These are phyloP conservation scores for Petromus typicus DNA, from an alignment of 2,113 vertebrate genomes.

Conservation along the genomic window DNA sequence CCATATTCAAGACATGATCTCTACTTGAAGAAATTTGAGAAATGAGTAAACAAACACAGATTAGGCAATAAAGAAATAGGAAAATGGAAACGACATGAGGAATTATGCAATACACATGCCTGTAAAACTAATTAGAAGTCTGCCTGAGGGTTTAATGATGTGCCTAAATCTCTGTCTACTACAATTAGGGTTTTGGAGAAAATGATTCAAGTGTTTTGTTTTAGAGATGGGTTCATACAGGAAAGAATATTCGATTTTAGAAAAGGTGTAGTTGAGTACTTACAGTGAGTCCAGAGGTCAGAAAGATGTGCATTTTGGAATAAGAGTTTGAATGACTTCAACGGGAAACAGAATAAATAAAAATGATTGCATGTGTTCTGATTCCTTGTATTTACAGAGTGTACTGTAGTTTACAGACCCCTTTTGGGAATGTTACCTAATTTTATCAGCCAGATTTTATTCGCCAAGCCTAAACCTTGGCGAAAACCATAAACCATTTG, in stretches of 20 bases:
- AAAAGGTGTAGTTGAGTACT: neutral
- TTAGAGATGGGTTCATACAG: neutral
- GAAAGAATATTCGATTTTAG: slow-evolving; percentile 13
- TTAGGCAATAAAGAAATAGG: neutral
- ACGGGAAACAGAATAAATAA: neutral
- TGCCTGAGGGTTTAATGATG: neutral
- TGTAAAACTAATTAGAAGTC: slow-evolving; percentile 63
- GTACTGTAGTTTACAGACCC: neutral
- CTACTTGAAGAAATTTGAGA: neutral
- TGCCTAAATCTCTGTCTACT: slow-evolving; percentile 44
- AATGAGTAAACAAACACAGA: slow-evolving; percentile 47
- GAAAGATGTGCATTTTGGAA: slow-evolving; percentile 25
- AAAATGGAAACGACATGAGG: slow-evolving; percentile 27
- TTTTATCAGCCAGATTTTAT: neutral
- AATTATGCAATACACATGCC: neutral
- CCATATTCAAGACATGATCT: neutral
- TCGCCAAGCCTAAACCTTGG: slow-evolving; percentile 15
- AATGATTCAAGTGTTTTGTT: neutral
- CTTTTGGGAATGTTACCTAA: neutral
- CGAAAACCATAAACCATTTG: neutral
- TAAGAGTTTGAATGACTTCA: slow-evolving; percentile 38
- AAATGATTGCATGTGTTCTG: neutral
- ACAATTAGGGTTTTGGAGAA: slow-evolving; percentile 17
- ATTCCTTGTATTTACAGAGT: neutral
- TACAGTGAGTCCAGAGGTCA: neutral